phyloP scores from a whole-genome alignment of 2,888 invertebrate genomes.

The Phyto melanocephala region DNA sequence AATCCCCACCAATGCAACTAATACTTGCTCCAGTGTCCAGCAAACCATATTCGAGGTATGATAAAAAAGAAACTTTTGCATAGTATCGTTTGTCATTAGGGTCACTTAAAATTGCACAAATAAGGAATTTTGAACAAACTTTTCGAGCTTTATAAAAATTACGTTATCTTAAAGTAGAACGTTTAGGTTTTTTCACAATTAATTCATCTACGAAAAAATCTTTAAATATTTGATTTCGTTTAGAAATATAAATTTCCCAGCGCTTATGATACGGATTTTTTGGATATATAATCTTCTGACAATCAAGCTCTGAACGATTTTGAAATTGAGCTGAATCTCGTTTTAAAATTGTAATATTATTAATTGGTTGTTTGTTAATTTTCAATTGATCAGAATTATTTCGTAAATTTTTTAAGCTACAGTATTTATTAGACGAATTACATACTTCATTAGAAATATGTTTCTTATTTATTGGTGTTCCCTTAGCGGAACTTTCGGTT shows the following conservation, averaged over 20 bases:
- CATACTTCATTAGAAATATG: too few relatives aligned
- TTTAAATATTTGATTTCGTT: not conserved
- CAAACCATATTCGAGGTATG: not conserved
- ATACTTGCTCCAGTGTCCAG: constrained; percentile 7
- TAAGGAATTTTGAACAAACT: not conserved
- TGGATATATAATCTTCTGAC: not conserved
- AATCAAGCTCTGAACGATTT: not conserved
- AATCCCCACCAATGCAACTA: not conserved
- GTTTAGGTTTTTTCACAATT: not conserved
- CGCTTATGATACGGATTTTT: not conserved
- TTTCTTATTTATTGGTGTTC: not conserved
- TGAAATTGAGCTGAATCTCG: not conserved
- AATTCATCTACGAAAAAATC: not conserved
- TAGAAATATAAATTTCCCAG: not conserved
- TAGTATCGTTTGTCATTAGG: not conserved
- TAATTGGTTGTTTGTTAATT: too few relatives aligned
- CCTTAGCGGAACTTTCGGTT: not conserved
- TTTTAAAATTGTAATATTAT: not conserved
- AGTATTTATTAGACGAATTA: not conserved
- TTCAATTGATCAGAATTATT: not conserved
- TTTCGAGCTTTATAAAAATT: not conserved
- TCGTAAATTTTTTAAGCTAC: not conserved
- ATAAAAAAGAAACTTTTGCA: not conserved
- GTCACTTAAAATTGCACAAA: constrained; percentile 2
- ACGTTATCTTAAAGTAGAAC: not conserved